Conservation (phyloP, 2,888 invertebrate genomes). For the Drosophila longiperda region DNA sequence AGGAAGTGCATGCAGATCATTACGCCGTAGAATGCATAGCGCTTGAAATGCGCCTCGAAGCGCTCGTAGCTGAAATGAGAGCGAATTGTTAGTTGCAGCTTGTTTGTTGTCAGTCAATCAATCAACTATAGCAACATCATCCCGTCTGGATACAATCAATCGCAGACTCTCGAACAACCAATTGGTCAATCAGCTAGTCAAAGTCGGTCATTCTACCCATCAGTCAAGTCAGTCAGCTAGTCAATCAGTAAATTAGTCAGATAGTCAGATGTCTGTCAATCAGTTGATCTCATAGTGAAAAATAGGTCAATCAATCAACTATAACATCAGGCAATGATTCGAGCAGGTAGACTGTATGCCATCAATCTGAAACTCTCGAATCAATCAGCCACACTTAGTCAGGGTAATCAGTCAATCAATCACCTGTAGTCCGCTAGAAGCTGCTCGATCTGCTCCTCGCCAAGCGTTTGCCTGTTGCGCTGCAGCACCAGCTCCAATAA, state of each 20-base stretch:
- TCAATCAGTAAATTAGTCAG: background rate
- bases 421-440: conserved; percentile 61
- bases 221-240: background rate
- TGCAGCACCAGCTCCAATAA: conserved; percentile 70
- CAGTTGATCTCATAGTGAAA: background rate
- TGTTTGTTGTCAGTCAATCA: background rate
- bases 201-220: background rate
- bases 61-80: conserved; percentile 65
- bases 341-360: too few species aligned
- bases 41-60: conserved; percentile 81
- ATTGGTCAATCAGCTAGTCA: background rate
- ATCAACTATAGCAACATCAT: background rate
- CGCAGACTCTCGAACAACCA: background rate
- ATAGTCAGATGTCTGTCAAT: background rate
- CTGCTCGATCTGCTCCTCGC: conserved; percentile 44
- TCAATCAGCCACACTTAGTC: background rate
- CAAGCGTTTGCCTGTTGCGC: conserved; percentile 41
- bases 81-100: background rate
- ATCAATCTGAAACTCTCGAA: too few species aligned
- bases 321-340: conserved; percentile 23
- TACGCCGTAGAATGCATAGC: conserved; percentile 83
- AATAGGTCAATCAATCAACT: conserved; percentile 43
- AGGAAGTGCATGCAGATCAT: conserved; percentile 82
- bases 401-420: background rate
- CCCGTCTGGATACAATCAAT: background rate